Conservation (phyloP, 2,797 vertebrate genomes). For the Pempheris klunzingeri region DNA sequence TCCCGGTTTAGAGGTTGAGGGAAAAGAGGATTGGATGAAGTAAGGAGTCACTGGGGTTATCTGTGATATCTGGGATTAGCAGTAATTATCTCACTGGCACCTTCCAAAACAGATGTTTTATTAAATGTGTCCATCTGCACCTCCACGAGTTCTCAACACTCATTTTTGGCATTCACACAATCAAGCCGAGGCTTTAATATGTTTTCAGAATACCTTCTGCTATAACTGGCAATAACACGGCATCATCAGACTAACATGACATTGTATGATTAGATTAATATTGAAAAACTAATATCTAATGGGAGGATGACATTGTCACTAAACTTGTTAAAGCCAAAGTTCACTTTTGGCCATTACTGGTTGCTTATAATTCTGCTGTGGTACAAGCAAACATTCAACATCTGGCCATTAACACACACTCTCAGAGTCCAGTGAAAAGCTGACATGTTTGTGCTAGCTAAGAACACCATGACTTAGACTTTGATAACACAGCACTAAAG, state of each 20-base stretch:
- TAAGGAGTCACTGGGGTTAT: background rate
- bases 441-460: background rate
- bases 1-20: conserved; percentile 22
- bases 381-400: background rate
- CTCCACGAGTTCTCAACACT: background rate
- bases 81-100: background rate
- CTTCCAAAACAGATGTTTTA: background rate
- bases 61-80: background rate
- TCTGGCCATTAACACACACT: background rate
- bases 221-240: background rate
- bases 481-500: background rate
- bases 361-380: conserved; percentile 5
- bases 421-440: background rate
- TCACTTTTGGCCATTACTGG: background rate
- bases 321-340: background rate
- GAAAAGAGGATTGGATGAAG: conserved; percentile 10
- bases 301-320: background rate
- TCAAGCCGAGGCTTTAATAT: background rate
- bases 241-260: background rate
- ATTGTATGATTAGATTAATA: background rate
- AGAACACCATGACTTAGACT: background rate
- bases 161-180: background rate
- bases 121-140: background rate
- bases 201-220: background rate
- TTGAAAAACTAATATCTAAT: background rate